Conservation (phyloP, 1,140 invertebrate species). For the Eciton burchellii region DNA sequence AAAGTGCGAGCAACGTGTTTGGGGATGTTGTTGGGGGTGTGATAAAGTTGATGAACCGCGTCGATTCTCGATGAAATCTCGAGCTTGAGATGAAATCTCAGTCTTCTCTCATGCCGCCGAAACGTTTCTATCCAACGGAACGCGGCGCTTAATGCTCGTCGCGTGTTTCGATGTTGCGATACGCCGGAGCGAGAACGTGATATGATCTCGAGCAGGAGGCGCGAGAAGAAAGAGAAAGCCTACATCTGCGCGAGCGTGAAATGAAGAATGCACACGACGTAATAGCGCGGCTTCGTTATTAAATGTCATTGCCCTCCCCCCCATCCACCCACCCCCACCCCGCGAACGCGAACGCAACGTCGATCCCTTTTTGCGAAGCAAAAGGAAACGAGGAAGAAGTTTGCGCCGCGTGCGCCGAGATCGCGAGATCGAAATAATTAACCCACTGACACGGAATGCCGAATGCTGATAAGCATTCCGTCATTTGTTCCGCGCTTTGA, state of each 20-base stretch:
- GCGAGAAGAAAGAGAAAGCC: conserved; percentile 51
- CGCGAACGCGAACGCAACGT: neutral
- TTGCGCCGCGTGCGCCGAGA: neutral
- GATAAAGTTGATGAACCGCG: too few relatives aligned
- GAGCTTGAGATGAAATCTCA: too few relatives aligned
- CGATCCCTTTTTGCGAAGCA: neutral
- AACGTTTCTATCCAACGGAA: conserved; percentile 18
- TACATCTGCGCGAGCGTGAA: conserved; percentile 47
- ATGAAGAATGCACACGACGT: conserved; percentile 25
- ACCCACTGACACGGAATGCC: conserved; percentile 63
- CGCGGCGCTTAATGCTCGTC: conserved; percentile 25
- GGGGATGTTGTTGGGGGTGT: too few relatives aligned
- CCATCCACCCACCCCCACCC: too few relatives aligned
- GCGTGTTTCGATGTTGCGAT: conserved; percentile 32
- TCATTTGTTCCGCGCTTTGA: conserved; percentile 22
- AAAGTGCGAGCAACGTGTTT: too few relatives aligned
- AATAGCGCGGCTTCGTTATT: conserved; percentile 22
- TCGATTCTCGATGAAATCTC: too few relatives aligned
- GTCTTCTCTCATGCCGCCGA: conserved; percentile 37
- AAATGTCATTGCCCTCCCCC: neutral
- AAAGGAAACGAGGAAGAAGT: neutral
- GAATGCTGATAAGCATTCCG: neutral
- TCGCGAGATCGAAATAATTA: conserved; percentile 36
- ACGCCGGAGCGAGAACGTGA: conserved; percentile 20
- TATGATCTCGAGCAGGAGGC: conserved; percentile 34